These are phyloP conservation scores for Phalacrocorax aristotelis DNA, from an alignment of 2,113 vertebrate genomes.

Conservation along the genomic window DNA sequence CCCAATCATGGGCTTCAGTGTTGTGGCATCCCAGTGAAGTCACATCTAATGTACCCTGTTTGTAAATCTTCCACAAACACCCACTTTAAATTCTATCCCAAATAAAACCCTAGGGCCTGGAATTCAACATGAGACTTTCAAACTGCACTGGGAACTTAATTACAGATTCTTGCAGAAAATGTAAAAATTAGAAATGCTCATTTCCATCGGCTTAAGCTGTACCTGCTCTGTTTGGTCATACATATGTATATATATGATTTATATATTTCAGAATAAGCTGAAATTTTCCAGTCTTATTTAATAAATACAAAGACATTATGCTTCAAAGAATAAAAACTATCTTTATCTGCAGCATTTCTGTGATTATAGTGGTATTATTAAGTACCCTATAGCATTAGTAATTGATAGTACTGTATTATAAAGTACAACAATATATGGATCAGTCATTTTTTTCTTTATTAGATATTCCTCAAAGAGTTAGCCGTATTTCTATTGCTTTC, in stretches of 20 bases:
- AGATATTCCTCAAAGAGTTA: not conserved
- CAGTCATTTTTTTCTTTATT: not conserved
- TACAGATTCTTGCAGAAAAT: not conserved
- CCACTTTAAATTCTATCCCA: not conserved
- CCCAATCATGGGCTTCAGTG: not conserved
- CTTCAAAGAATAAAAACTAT: not conserved
- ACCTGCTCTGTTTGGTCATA: not conserved
- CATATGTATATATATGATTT: too few relatives aligned
- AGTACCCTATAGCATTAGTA: not conserved
- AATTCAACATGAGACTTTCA: not conserved
- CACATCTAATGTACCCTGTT: not conserved
- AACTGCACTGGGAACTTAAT: not conserved
- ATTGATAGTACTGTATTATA: not conserved
- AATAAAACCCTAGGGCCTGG: not conserved
- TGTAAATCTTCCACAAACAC: not conserved
- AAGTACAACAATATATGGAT: not conserved
- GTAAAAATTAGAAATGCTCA: not conserved
- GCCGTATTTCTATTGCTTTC: not conserved
- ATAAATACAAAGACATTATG: not conserved
- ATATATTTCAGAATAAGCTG: not conserved
- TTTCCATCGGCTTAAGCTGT: not conserved
- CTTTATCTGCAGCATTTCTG: not conserved
- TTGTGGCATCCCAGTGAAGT: not conserved
- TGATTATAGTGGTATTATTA: not conserved
- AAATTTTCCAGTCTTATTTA: not conserved